These are phyloP conservation scores for Melanostoma scalare DNA, from an alignment of 2,888 invertebrate species.

Conservation along the genomic window DNA sequence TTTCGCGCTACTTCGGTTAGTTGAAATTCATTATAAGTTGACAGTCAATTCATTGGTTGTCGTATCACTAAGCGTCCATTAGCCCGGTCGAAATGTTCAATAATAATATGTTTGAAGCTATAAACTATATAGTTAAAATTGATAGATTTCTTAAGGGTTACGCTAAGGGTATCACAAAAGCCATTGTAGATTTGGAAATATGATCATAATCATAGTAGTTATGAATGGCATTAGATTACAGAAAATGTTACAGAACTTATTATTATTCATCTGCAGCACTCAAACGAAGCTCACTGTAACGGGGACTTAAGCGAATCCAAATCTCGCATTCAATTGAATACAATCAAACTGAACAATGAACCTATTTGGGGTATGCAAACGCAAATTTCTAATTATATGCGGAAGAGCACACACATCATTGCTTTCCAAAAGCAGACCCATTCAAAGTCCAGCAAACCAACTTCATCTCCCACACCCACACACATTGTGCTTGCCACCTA, in stretches of 20 bases:
- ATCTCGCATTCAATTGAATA: constrained; percentile 56
- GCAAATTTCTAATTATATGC: constrained; percentile 70
- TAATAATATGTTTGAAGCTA: no score
- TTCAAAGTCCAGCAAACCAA: constrained; percentile 4
- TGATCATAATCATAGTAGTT: background rate
- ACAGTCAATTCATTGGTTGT: no score
- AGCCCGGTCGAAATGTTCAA: no score
- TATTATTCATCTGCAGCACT: constrained; percentile 38
- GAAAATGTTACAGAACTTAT: constrained; percentile 29
- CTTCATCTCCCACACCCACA: constrained; percentile 9
- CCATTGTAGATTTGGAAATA: background rate
- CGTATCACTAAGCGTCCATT: no score
- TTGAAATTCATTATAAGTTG: no score
- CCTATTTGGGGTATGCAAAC: constrained; percentile 62
- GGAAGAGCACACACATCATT: constrained; percentile 60
- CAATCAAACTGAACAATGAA: constrained; percentile 64
- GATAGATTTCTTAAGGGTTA: no score
- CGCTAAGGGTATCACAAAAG: no score
- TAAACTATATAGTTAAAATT: no score
- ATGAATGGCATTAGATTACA: constrained; percentile 42
- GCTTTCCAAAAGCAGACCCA: constrained; percentile 28
- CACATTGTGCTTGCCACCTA: constrained; percentile 43
- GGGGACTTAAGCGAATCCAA: background rate
- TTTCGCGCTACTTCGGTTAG: no score
- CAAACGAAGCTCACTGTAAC: no score